Base-by-base conservation (phyloP, 2,797 vertebrate species). In the Platyrinchus mystaceus region DNA sequence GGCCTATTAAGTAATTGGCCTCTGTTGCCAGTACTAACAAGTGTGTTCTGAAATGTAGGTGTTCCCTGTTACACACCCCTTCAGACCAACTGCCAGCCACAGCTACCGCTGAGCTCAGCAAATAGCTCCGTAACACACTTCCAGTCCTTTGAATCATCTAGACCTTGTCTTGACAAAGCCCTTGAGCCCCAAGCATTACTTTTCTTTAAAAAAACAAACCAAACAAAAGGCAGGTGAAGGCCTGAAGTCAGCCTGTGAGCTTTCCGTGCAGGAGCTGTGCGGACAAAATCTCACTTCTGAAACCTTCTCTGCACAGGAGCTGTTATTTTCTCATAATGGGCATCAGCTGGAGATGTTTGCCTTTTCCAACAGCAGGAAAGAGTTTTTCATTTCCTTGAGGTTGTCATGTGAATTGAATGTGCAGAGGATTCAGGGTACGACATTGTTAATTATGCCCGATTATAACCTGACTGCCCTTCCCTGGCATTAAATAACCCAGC, bases 381-480 rank as follows among this genome's bases (percentile, higher is more conserved):
- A 95, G 92, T 87, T 93, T 88, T 90, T 88, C 73, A 86, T 95
- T 96, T 97, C 89, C 89, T 93, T 62, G 85, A 68, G 67, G 21
- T 37, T 41, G 30, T 87, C 94, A 67, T 21, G 46, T 93, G 91
- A 94, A 47, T 74, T 52, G 84, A 92, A 86, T 17, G 43, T 84
- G 41, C 88, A 62, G 90, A 91, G 85, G 86, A 89, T 84, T 95
- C 26, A 32, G 89, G 66, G 73, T 58, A 94, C 6, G 37, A 67
- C 21, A 2, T 60, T 66, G 55, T 88, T 97, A 96, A 97, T 89
- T 96, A 93, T 7, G 9, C 37, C 83, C 34, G 23, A 93, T 97
- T 96, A 95, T 62, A 96, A 94, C 68, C 93, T 89, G 87, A 87
- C 95, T 92, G 94, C 90, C 94, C 79, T 96, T 95, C 95, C 93